phyloP scores from a whole-genome alignment of 37 sponge, comb jelly and placozoan species.

The Ianthella basta region DNA sequence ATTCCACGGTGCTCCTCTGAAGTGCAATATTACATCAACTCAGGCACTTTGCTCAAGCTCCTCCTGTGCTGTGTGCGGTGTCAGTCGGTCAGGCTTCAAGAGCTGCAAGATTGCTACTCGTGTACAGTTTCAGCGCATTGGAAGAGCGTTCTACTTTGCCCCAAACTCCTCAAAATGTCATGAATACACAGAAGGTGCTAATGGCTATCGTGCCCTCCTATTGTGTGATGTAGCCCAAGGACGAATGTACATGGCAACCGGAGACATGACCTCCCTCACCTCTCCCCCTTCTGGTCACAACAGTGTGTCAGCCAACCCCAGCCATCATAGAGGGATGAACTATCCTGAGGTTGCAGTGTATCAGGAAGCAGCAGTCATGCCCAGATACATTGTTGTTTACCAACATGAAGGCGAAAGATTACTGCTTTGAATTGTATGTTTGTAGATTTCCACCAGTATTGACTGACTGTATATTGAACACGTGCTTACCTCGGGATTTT shows the following conservation, averaged over 20 bases:
- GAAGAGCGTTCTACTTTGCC: slow-evolving; percentile 74
- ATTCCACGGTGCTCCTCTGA: neutral
- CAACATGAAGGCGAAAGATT: slow-evolving; percentile 47
- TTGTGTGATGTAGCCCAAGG: slow-evolving; percentile 7
- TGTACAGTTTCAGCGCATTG: slow-evolving; percentile 74
- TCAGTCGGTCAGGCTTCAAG: slow-evolving; percentile 34
- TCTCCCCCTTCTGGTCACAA: slow-evolving; percentile 43
- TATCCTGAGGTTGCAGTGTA: slow-evolving; percentile 63
- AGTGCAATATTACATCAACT: neutral
- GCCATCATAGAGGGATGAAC: slow-evolving; percentile 43
- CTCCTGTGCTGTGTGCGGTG: slow-evolving; percentile 53
- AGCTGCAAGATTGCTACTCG: slow-evolving; percentile 24
- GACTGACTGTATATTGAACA: no score
- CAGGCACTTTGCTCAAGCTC: neutral
- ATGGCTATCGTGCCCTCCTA: slow-evolving; percentile 14
- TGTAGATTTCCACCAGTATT: neutral
- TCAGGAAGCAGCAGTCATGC: slow-evolving; percentile 44
- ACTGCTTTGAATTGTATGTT: neutral
- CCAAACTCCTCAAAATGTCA: slow-evolving; percentile 86
- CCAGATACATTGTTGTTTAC: slow-evolving; percentile 58
- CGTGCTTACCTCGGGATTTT: no score
- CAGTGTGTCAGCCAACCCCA: slow-evolving; percentile 54
- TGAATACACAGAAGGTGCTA: slow-evolving; percentile 73
- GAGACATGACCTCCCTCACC: slow-evolving; percentile 16
- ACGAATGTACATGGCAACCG: neutral